These are phyloP conservation scores for Lydus trimaculatus DNA, from an alignment of 2,888 invertebrate genomes.

Conservation along the genomic window DNA sequence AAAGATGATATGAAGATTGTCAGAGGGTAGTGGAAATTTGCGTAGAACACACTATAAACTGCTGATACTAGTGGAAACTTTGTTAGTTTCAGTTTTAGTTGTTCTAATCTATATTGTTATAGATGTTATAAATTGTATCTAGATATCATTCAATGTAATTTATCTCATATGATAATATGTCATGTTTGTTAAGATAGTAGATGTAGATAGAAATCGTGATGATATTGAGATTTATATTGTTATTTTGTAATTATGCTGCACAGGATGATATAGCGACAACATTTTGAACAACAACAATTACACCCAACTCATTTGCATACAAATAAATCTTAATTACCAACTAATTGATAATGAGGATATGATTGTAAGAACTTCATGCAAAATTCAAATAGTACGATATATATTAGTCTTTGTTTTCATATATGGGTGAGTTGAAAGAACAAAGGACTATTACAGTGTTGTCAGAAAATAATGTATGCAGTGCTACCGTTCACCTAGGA, in stretches of 20 bases:
- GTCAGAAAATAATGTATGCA: neutral
- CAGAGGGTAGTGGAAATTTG: neutral
- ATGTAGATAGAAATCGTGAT: neutral
- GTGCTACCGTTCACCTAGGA: neutral
- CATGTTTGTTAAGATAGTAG: neutral
- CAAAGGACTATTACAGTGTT: neutral
- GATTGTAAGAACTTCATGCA: neutral
- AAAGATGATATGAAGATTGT: conserved; percentile 23
- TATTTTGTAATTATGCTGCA: neutral
- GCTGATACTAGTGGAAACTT: conserved; percentile 23
- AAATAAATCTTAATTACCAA: conserved; percentile 3
- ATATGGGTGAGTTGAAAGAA: neutral
- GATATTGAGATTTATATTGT: conserved; percentile 1
- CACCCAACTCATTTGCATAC: conserved; percentile 8
- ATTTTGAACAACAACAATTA: neutral
- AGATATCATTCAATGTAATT: conserved; percentile 10
- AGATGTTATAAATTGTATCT: conserved; percentile 24
- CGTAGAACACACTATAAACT: neutral
- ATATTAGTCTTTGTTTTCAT: neutral
- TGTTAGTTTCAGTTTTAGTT: conserved; percentile 26
- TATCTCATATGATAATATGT: neutral
- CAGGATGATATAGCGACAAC: neutral
- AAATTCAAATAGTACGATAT: neutral
- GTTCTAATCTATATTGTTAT: conserved; percentile 29
- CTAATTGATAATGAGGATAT: conserved; percentile 7